Evolutionary conservation across 2,113 vertebrate species (phyloP).

Genomic region (Halcyon senegalensis): DNA sequence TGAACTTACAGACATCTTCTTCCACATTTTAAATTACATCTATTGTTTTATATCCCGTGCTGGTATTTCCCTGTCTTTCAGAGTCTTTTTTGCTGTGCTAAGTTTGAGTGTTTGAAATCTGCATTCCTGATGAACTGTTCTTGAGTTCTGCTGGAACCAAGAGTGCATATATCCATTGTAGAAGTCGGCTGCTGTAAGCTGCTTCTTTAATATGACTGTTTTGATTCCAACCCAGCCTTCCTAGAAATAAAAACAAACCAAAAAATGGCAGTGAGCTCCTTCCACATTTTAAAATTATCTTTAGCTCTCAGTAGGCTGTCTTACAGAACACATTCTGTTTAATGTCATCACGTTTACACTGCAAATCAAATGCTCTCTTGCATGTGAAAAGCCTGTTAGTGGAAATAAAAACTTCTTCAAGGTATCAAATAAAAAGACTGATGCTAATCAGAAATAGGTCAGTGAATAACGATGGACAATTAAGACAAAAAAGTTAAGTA

Average conservation of each 20-base stretch:
- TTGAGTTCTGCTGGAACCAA: conserved; percentile 66
- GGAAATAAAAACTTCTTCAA: neutral
- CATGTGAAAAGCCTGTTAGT: neutral
- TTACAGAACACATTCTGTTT: neutral
- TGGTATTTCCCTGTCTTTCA: neutral
- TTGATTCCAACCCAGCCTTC: conserved; percentile 90
- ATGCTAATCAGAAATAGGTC: neutral
- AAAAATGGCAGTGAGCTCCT: neutral
- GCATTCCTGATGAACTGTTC: conserved; percentile 33
- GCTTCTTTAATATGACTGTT: conserved; percentile 83
- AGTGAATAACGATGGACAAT: neutral
- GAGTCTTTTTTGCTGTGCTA: conserved; percentile 27
- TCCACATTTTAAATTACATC: neutral
- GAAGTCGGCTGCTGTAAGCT: conserved; percentile 89
- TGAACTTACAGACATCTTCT: neutral
- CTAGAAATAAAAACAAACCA: conserved; percentile 66
- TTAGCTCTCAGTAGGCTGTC: neutral
- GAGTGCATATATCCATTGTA: conserved; percentile 94
- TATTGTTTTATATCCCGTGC: conserved; percentile 21
- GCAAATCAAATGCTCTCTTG: neutral
- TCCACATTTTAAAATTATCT: neutral
- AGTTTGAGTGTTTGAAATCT: conserved; percentile 82
- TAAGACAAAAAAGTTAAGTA: neutral
- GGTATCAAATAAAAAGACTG: neutral
- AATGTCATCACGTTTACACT: neutral